These are phyloP conservation scores for Nymphalis io DNA, from an alignment of 1,140 invertebrate genomes.

Conservation along the genomic window DNA sequence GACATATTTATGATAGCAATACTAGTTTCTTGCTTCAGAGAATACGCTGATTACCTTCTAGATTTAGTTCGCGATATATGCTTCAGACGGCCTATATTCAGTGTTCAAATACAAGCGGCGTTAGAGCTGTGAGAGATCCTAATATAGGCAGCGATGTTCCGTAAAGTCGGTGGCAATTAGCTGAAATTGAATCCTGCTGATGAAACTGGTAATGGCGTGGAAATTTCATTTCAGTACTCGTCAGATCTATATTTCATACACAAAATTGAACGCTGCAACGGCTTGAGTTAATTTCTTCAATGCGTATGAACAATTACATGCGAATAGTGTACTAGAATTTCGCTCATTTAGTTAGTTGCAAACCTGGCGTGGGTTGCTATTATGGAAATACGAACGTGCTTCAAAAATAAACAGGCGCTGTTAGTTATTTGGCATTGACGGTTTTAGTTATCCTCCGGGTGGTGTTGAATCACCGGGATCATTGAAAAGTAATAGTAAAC, in stretches of 20 bases:
- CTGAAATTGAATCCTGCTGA: constrained; percentile 58
- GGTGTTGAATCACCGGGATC: constrained; percentile 22
- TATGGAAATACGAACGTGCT: constrained; percentile 30
- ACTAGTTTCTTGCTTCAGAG: constrained; percentile 40
- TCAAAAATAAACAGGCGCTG: constrained; percentile 33
- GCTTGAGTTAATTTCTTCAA: background rate
- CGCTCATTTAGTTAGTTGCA: constrained; percentile 5
- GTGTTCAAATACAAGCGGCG: constrained; percentile 51
- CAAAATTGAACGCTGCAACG: background rate
- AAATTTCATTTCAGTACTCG: constrained; percentile 43
- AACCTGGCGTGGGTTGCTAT: constrained; percentile 2
- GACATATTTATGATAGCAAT: constrained; percentile 37
- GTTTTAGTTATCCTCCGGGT: constrained; percentile 36
- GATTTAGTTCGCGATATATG: constrained; percentile 46
- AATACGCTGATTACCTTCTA: constrained; percentile 49
- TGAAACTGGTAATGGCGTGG: constrained; percentile 52
- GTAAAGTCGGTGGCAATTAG: constrained; percentile 60
- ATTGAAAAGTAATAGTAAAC: constrained; percentile 14
- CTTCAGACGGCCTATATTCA: constrained; percentile 44
- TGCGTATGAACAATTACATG: background rate
- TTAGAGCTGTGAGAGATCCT: constrained; percentile 35
- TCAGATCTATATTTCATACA: constrained; percentile 9
- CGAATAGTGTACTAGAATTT: background rate
- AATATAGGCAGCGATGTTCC: constrained; percentile 40
- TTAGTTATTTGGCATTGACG: constrained; percentile 42